These are phyloP conservation scores for Ictalurus punctatus DNA, from an alignment of 2,113 vertebrate genomes.

Conservation along the genomic window DNA sequence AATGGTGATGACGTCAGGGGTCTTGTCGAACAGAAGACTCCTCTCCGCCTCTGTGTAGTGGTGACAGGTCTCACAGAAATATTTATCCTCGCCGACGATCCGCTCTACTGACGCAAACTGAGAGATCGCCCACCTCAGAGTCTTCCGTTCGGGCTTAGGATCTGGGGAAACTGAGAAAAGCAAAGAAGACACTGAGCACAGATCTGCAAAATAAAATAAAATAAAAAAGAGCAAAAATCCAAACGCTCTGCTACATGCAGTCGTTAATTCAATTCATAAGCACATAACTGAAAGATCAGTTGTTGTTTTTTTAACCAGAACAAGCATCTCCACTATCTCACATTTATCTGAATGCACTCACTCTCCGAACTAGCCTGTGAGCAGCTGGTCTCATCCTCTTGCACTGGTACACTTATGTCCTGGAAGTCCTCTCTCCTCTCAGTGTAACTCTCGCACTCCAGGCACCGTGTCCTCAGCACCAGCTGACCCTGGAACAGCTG, in stretches of 20 bases:
- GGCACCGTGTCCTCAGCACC: slow-evolving; percentile 90
- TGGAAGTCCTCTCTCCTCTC: slow-evolving; percentile 96
- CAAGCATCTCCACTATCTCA: neutral
- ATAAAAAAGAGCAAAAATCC: neutral
- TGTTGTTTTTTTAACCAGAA: neutral
- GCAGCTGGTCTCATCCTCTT: slow-evolving; percentile 85
- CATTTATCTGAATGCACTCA: slow-evolving; percentile 58
- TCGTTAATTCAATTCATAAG: neutral
- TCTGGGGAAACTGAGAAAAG: slow-evolving; percentile 89
- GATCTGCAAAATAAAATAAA: neutral
- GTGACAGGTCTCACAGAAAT: slow-evolving; percentile 96
- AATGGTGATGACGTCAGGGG: slow-evolving; percentile 94
- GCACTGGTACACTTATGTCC: slow-evolving; percentile 96
- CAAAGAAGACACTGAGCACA: slow-evolving; percentile 20
- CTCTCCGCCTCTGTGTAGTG: slow-evolving; percentile 97
- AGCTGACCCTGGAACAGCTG: slow-evolving; percentile 92
- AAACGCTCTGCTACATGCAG: neutral
- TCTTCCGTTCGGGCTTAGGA: slow-evolving; percentile 91
- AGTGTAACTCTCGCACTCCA: slow-evolving; percentile 95
- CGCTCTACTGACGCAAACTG: slow-evolving; percentile 98
- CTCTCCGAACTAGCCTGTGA: slow-evolving; percentile 81
- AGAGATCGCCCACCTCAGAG: slow-evolving; percentile 92
- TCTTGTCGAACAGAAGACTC: slow-evolving; percentile 96
- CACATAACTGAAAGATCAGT: neutral
- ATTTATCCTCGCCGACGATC: slow-evolving; percentile 96